Base-by-base conservation (phyloP, 2,113 vertebrate genomes). In the Macroglossus sobrinus region DNA sequence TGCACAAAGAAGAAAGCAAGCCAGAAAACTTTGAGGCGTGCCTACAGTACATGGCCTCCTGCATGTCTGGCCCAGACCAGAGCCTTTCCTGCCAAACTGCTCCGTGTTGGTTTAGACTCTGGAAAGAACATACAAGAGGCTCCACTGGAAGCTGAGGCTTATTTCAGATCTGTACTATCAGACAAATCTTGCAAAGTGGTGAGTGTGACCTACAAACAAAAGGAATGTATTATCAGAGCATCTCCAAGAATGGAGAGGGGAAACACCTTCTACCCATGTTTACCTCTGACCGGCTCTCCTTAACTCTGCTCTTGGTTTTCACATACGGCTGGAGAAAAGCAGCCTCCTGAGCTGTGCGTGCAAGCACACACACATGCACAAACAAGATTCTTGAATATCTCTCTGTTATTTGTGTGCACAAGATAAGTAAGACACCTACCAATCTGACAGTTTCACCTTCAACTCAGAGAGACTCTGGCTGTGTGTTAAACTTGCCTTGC, bases 131-230 rank as follows among this genome's bases (percentile, higher is more conserved):
- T 7, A 15, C 4, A 26, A 2, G 13, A 22, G 8, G 85, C 21
- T 40, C 11, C 53, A 4, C 0, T 0, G 9, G 40, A 82, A 81
- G 61, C 26, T 0, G 0, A n/a, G 33, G 93, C 82, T 61, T 38
- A 57, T 19, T 86, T 64, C 72, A 15, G 35, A 84, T 30, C 75
- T 64, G 18, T 8, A 43, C 50, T 33, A 18, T 38, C 84, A 69
- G 53, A 88, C 12, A 26, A 33, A 84, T 24, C 57, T 71, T 75
- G 33, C 35, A 7, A 63, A 76, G 43, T 1, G 33, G 57, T 18
- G 28, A 78, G 72, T 84, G 59, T 79, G 78, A 87, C 53, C 78
- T 72, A 80, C 22, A 81, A 76, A 87, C 4, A 13, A 72, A 90
- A 97, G 33, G 45, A 21, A 55, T 4, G 40, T 33, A 9, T 89